phyloP scores from a whole-genome alignment of 2,113 vertebrate species.

The Odobenus rosmarus region DNA sequence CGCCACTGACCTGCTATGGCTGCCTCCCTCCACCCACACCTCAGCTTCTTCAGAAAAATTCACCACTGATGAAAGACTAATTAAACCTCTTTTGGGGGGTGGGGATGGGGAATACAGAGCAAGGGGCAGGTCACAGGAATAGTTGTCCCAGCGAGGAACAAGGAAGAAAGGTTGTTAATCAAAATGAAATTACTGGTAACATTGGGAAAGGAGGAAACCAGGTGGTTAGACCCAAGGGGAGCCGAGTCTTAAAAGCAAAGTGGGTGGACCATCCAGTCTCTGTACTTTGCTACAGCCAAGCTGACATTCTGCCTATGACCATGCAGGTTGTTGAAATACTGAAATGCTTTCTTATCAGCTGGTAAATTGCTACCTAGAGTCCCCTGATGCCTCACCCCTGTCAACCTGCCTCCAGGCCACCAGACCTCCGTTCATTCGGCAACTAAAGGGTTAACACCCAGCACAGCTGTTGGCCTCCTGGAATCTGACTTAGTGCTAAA shows the following conservation, averaged over 20 bases:
- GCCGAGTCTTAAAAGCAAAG: neutral
- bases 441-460: conserved; percentile 35
- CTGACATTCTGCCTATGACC: neutral
- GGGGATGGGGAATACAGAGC: neutral
- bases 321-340: neutral
- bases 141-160: neutral
- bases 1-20: neutral
- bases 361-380: neutral
- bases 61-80: neutral
- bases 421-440: neutral
- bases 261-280: neutral
- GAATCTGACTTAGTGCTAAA: conserved; percentile 39
- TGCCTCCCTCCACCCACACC: no score
- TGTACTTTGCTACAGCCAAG: neutral
- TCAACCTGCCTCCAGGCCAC: neutral
- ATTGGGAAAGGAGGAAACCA: neutral
- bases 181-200: neutral
- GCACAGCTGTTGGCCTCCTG: neutral
- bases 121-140: neutral
- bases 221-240: neutral
- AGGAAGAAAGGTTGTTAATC: neutral
- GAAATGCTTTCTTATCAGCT: neutral
- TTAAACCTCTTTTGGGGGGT: neutral
- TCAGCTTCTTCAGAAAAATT: conserved; percentile 29
- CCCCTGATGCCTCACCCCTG: neutral